phyloP scores from a whole-genome alignment of 2,888 invertebrate species.

The Leistus spinibarbis region DNA sequence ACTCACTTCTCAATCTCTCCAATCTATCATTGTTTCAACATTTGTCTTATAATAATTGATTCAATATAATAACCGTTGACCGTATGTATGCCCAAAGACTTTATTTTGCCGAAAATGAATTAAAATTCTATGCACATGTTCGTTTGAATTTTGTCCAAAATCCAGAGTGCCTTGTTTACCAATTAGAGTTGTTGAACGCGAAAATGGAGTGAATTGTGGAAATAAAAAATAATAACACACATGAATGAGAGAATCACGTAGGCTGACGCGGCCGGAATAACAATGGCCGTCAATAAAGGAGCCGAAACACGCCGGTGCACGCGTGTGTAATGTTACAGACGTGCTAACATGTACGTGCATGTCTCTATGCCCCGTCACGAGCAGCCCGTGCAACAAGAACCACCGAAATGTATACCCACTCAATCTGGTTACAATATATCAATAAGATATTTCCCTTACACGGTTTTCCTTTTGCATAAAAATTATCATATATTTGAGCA shows the following conservation, averaged over 20 bases:
- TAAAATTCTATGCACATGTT: neutral
- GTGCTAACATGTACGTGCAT: constrained; percentile 20
- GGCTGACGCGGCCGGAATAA: neutral
- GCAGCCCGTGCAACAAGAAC: neutral
- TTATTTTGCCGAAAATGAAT: neutral
- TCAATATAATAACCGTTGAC: neutral
- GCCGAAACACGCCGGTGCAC: neutral
- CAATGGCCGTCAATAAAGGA: neutral
- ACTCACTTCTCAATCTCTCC: neutral
- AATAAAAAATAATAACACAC: neutral
- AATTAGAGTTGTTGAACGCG: neutral
- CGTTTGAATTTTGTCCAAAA: neutral
- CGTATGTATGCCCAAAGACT: too few relatives aligned
- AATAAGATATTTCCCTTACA: too few relatives aligned
- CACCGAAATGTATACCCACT: too few relatives aligned
- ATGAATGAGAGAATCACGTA: neutral
- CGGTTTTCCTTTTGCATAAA: too few relatives aligned
- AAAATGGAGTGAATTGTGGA: neutral
- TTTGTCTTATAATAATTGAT: neutral
- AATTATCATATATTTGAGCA: too few relatives aligned
- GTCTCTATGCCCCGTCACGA: neutral
- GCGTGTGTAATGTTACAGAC: neutral
- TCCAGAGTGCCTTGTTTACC: neutral
- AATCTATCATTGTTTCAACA: neutral
- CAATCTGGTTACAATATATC: too few relatives aligned